A percentile compares a stretch with the other conserved stretches of the same genome.
Conservation (phyloP, 2,113 vertebrate genomes). For the Motacilla tschutschensis region DNA sequence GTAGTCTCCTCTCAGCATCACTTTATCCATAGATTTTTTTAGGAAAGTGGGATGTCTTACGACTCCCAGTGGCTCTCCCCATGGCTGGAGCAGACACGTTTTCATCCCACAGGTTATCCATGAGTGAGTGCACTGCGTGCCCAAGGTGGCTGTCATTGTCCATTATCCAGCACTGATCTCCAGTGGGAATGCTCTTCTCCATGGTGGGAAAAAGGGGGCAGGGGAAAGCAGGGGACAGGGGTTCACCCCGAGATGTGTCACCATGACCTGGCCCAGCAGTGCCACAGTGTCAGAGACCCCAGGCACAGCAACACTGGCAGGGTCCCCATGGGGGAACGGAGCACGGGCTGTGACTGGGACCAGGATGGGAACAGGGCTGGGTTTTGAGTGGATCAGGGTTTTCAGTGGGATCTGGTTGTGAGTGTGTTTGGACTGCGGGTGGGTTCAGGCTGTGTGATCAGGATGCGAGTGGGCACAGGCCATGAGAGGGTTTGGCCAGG, state of each 20-base stretch:
- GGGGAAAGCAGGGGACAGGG: neutral
- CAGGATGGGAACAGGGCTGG: accelerated
- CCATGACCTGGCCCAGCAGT: neutral
- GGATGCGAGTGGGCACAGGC: neutral
- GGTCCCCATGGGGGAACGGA: accelerated
- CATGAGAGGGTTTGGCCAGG: neutral
- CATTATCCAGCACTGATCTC: accelerated
- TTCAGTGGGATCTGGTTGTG: accelerated
- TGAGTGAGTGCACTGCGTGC: neutral
- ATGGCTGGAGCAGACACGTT: accelerated
- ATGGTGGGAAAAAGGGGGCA: accelerated
- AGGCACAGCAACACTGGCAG: neutral
- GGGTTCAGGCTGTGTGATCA: neutral
- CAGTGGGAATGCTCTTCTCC: neutral
- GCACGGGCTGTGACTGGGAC: neutral
- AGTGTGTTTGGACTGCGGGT: neutral
- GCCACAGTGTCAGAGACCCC: neutral
- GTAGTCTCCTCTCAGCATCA: neutral
- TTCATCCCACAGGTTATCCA: neutral
- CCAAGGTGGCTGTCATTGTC: neutral
- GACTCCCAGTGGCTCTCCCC: neutral
- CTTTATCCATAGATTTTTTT: neutral
- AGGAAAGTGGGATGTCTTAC: neutral
- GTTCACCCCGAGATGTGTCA: neutral
- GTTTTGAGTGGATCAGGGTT: neutral